Conservation (phyloP, 1,140 invertebrate species). For the Aethina tumida region DNA sequence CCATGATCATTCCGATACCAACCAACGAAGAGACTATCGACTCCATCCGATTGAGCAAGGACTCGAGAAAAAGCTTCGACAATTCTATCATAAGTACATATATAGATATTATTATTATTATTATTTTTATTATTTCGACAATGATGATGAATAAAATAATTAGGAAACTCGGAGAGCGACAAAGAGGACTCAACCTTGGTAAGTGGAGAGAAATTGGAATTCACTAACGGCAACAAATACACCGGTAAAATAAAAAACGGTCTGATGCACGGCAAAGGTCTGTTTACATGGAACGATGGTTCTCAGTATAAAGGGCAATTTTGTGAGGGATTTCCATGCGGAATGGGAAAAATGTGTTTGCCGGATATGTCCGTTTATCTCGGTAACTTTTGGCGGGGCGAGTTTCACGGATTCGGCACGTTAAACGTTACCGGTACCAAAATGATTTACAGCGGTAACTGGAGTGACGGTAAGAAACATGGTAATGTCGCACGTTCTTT, state of each 20-base stretch:
- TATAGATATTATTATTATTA: too few species aligned
- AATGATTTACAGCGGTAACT: conserved; percentile 41
- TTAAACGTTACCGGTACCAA: conserved; percentile 40
- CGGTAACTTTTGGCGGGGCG: conserved; percentile 42
- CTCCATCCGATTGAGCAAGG: too few species aligned
- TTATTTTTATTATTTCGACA: too few species aligned
- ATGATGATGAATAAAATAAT: too few species aligned
- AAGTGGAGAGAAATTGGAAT: conserved; percentile 16
- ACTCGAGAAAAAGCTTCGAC: too few species aligned
- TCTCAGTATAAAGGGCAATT: conserved; percentile 44
- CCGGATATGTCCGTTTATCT: conserved; percentile 44
- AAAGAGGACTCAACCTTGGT: too few species aligned
- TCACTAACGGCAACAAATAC: conserved; percentile 26
- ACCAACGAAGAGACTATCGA: too few species aligned
- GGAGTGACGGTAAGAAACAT: conserved; percentile 41
- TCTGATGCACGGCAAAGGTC: conserved; percentile 37
- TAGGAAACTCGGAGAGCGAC: too few species aligned
- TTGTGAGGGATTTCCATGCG: conserved; percentile 41
- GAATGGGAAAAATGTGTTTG: conserved; percentile 42
- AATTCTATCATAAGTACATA: too few species aligned
- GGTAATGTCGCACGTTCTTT: conserved; percentile 31
- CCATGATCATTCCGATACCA: too few species aligned
- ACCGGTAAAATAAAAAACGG: conserved; percentile 18
- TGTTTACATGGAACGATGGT: conserved; percentile 44
- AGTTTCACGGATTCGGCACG: conserved; percentile 43